phyloP scores from a whole-genome alignment of 2,113 vertebrate species.

The Chionis minor region DNA sequence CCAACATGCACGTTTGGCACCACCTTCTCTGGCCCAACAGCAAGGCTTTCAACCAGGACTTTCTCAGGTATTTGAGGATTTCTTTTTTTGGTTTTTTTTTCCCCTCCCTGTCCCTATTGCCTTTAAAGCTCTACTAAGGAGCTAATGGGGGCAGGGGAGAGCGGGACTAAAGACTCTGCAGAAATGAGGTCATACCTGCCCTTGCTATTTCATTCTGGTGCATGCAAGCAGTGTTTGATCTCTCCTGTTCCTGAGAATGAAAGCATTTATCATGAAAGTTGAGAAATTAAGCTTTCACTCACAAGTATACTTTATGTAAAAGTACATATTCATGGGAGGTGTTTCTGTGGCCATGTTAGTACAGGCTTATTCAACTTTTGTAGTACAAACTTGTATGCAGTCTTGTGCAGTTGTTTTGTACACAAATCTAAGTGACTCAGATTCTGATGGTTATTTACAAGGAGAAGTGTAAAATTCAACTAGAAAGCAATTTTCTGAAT shows the following conservation, averaged over 20 bases:
- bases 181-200: neutral
- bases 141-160: neutral
- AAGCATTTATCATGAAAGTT: neutral
- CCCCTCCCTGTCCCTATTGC: fast-evolving
- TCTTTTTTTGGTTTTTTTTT: neutral
- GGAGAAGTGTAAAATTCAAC: neutral
- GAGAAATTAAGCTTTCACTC: neutral
- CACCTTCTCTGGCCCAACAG: constrained; percentile 92
- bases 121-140: neutral
- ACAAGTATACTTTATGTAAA: neutral
- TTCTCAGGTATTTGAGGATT: constrained; percentile 85
- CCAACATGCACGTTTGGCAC: constrained; percentile 91
- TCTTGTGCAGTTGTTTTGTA: neutral
- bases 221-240: neutral
- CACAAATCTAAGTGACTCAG: neutral
- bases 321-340: neutral
- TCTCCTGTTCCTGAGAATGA: neutral
- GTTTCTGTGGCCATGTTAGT: neutral
- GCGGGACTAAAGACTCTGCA: neutral
- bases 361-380: neutral
- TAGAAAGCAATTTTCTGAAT: neutral
- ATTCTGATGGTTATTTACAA: neutral
- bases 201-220: neutral
- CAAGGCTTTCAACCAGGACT: constrained; percentile 96
- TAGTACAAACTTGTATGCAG: neutral